phyloP scores from a whole-genome alignment of 2,797 vertebrate species.

The Phalloptychus januarius region DNA sequence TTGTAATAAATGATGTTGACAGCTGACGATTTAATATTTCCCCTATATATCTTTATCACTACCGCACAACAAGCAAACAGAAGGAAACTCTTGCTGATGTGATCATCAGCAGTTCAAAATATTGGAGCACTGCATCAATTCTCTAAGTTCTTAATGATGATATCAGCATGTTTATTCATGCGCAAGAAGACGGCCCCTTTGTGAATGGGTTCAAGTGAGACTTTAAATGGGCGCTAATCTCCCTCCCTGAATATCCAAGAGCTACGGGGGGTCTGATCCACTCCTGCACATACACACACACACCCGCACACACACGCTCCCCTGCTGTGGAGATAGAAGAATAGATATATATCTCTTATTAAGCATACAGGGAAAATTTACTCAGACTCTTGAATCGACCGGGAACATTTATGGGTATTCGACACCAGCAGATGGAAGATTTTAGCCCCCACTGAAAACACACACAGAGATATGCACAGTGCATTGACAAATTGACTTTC shows the following conservation, averaged over 20 bases:
- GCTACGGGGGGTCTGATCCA: slow-evolving; percentile 66
- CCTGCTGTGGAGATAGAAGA: not conserved
- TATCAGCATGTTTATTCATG: slow-evolving; percentile 46
- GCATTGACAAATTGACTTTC: not conserved
- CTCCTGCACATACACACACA: slow-evolving; percentile 16
- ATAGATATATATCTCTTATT: not conserved
- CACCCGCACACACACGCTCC: slow-evolving; percentile 3
- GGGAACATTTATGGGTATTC: not conserved
- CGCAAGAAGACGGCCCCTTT: slow-evolving; percentile 39
- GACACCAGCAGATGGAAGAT: not conserved
- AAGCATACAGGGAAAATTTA: not conserved
- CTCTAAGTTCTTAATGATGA: slow-evolving; percentile 12
- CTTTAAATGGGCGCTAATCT: slow-evolving; percentile 79
- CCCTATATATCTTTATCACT: not conserved
- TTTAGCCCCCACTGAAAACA: not conserved
- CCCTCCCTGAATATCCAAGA: slow-evolving; percentile 70
- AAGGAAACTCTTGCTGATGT: not conserved
- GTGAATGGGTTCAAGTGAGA: slow-evolving; percentile 73
- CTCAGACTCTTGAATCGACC: not conserved
- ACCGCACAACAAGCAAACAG: not conserved
- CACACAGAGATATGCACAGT: not conserved
- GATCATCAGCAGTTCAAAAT: not conserved
- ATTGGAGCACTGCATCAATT: slow-evolving; percentile 6
- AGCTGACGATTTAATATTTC: not conserved
- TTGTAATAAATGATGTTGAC: slow-evolving; percentile 1